phyloP scores from a whole-genome alignment of 1,140 invertebrate genomes.

The Lasioglossum albipes region DNA sequence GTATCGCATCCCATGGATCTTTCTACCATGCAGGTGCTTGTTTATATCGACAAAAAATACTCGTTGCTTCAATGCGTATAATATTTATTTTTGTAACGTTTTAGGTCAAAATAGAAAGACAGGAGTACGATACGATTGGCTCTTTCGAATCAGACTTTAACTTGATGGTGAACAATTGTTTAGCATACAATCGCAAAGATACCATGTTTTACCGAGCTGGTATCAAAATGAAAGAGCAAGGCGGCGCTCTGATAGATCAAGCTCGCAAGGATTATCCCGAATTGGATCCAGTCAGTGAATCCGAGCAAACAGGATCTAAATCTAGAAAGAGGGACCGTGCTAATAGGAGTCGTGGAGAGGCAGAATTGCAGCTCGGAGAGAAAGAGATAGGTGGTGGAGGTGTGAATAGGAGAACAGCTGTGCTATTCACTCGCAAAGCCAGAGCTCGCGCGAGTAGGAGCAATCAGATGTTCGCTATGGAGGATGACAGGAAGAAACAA shows the following conservation, averaged over 20 bases:
- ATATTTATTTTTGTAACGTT: conserved; percentile 12
- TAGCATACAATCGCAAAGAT: conserved; percentile 96
- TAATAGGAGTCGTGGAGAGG: conserved; percentile 70
- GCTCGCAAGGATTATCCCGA: conserved; percentile 84
- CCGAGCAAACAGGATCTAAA: conserved; percentile 54
- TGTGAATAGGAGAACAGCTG: conserved; percentile 91
- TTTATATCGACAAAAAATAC: neutral
- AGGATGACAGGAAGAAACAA: conserved; percentile 74
- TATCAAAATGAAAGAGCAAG: conserved; percentile 92
- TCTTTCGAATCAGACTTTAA: conserved; percentile 94
- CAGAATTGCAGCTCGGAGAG: conserved; percentile 68
- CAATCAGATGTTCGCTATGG: conserved; percentile 61
- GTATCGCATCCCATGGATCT: conserved; percentile 98
- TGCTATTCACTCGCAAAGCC: conserved; percentile 89
- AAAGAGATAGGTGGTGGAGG: conserved; percentile 77
- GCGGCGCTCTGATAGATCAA: conserved; percentile 87
- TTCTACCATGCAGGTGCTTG: conserved; percentile 89
- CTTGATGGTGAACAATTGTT: conserved; percentile 96
- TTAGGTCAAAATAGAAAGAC: conserved; percentile 86
- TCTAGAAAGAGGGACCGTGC: conserved; percentile 72
- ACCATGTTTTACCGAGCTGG: conserved; percentile 93
- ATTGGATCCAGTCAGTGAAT: conserved; percentile 81
- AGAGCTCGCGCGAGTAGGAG: conserved; percentile 80
- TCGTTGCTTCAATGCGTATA: neutral
- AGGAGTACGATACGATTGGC: conserved; percentile 88